These are phyloP conservation scores for Progne subis DNA, from an alignment of 2,113 vertebrate genomes.

Conservation along the genomic window DNA sequence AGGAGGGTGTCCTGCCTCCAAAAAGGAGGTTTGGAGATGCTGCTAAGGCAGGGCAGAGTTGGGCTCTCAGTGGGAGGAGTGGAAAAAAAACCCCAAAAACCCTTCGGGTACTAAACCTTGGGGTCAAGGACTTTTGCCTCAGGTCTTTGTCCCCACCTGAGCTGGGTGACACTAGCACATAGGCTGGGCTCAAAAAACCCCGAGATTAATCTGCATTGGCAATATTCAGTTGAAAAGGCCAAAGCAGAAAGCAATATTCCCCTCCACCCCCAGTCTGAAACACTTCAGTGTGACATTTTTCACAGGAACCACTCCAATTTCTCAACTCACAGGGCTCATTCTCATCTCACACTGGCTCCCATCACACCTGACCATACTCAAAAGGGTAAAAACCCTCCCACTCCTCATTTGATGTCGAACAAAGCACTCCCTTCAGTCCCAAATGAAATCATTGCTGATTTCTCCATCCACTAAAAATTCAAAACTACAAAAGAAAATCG, in stretches of 20 bases:
- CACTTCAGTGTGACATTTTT: neutral
- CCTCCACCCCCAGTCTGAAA: neutral
- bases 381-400: neutral
- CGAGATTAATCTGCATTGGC: neutral
- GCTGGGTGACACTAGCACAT: neutral
- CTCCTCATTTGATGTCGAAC: neutral
- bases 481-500: constrained; percentile 25
- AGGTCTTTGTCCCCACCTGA: neutral
- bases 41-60: neutral
- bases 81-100: too few relatives aligned
- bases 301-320: neutral
- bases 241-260: neutral
- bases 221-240: neutral
- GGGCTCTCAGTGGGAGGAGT: neutral
- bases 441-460: constrained; percentile 45
- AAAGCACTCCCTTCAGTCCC: constrained; percentile 17
- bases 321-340: neutral
- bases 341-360: neutral
- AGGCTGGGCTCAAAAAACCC: neutral
- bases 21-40: neutral
- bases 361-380: neutral
- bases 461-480: constrained; percentile 22
- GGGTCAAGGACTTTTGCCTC: neutral
- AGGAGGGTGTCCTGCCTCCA: neutral
- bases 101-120: neutral